These are phyloP conservation scores for Ormyrus labotus DNA, from an alignment of 2,888 invertebrate genomes.

Conservation along the genomic window DNA sequence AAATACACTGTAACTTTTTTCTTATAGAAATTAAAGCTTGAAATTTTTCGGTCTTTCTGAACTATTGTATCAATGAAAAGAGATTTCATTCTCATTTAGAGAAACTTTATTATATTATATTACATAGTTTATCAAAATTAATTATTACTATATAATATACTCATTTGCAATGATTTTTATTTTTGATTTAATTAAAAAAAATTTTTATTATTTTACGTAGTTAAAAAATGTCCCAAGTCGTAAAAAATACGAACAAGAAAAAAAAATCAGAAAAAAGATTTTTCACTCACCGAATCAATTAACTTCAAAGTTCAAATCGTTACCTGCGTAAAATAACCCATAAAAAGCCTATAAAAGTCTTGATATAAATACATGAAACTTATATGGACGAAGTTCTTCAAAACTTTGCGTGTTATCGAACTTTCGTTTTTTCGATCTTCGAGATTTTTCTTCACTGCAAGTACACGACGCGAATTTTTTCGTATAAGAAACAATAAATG, in stretches of 20 bases:
- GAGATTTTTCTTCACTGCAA: background rate
- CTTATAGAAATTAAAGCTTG: background rate
- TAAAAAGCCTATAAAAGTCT: conserved; percentile 9
- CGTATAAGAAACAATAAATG: too few relatives aligned
- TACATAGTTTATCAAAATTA: too few relatives aligned
- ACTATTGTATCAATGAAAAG: background rate
- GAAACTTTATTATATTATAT: too few relatives aligned
- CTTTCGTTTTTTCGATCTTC: background rate
- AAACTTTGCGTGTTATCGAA: conserved; percentile 21
- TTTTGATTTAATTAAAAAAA: too few relatives aligned
- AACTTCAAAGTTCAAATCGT: conserved; percentile 7
- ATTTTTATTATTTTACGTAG: too few relatives aligned
- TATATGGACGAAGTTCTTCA: conserved; percentile 21
- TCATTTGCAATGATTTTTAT: too few relatives aligned
- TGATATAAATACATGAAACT: conserved; percentile 3
- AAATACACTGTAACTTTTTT: background rate
- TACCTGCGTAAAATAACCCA: conserved; percentile 4
- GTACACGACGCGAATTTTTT: too few relatives aligned
- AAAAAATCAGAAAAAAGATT: background rate
- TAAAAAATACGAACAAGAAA: background rate
- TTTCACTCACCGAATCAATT: conserved; percentile 21
- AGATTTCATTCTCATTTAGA: too few relatives aligned
- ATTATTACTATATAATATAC: too few relatives aligned
- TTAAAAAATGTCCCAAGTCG: background rate
- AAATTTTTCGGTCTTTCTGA: background rate